These are phyloP conservation scores for Euspilapteryx auroguttella DNA, from an alignment of 2,888 invertebrate genomes.

Conservation along the genomic window DNA sequence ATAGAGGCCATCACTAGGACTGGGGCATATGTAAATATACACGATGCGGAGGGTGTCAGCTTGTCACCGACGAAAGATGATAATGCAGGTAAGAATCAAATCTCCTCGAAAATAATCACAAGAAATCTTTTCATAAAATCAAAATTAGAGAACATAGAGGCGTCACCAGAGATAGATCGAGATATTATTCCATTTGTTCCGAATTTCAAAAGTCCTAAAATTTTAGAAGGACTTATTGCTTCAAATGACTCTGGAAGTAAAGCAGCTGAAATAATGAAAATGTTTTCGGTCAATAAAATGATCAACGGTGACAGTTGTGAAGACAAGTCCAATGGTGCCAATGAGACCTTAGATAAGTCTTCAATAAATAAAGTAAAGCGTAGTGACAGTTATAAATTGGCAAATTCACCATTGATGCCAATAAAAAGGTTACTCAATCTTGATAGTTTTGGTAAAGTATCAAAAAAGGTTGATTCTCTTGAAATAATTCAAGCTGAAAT, in stretches of 20 bases:
- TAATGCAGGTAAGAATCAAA: constrained; percentile 69
- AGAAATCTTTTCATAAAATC: constrained; percentile 17
- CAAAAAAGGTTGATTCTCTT: constrained; percentile 51
- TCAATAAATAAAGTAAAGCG: constrained; percentile 66
- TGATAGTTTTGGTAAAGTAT: constrained; percentile 39
- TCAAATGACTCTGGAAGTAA: constrained; percentile 29
- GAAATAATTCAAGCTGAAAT: constrained; percentile 65
- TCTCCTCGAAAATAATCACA: constrained; percentile 21
- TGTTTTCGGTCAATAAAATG: constrained; percentile 36
- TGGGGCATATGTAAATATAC: constrained; percentile 74
- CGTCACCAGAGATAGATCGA: constrained; percentile 17
- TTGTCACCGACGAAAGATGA: constrained; percentile 63
- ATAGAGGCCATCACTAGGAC: constrained; percentile 50
- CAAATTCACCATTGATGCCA: constrained; percentile 71
- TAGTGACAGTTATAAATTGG: constrained; percentile 83
- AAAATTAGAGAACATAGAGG: constrained; percentile 20
- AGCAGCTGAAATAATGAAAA: constrained; percentile 48
- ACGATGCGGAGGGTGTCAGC: constrained; percentile 64
- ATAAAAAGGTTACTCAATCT: constrained; percentile 64
- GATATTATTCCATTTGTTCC: constrained; percentile 44
- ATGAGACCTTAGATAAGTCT: constrained; percentile 20
- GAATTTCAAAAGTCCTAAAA: constrained; percentile 46
- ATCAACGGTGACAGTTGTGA: constrained; percentile 18
- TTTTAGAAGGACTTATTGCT: constrained; percentile 30
- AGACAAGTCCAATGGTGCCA: constrained; percentile 12